A percentile compares a stretch with the other conserved stretches of the same genome.
These are phyloP conservation scores for Macrophya annulata DNA, from an alignment of 2,888 invertebrate species.

Conservation along the genomic window DNA sequence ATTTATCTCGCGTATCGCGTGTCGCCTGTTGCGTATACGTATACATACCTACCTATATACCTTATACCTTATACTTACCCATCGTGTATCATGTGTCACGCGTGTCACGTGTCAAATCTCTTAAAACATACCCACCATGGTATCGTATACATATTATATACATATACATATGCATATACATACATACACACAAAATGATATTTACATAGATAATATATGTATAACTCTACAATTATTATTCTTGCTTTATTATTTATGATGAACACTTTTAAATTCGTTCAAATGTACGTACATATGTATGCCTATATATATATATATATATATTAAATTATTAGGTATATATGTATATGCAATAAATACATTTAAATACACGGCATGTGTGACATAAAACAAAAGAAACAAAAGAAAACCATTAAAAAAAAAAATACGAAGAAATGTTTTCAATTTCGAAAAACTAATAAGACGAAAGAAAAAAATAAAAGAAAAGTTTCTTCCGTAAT, in stretches of 20 bases:
- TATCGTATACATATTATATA: conserved; percentile 19
- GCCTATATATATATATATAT: not conserved
- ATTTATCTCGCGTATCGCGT: conserved; percentile 27
- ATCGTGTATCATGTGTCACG: not conserved
- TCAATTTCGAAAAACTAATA: too few relatives aligned
- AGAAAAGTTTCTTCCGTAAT: not conserved
- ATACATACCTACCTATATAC: not conserved
- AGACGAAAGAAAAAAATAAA: too few relatives aligned
- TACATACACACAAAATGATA: not conserved
- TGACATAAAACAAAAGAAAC: too few relatives aligned
- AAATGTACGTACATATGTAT: not conserved
- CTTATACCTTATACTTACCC: too few relatives aligned
- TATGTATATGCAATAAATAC: not conserved
- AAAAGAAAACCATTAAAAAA: too few relatives aligned
- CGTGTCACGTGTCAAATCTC: not conserved
- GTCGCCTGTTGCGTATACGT: conserved; percentile 18
- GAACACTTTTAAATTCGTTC: conserved; percentile 1
- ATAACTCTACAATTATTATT: not conserved
- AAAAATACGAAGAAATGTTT: not conserved
- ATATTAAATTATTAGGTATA: too few relatives aligned
- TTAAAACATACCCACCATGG: not conserved
- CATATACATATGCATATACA: conserved; percentile 19
- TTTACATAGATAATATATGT: not conserved
- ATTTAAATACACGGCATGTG: too few relatives aligned
- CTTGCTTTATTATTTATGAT: not conserved